These are phyloP conservation scores for Bubo bubo DNA, from an alignment of 2,113 vertebrate species.

Conservation along the genomic window DNA sequence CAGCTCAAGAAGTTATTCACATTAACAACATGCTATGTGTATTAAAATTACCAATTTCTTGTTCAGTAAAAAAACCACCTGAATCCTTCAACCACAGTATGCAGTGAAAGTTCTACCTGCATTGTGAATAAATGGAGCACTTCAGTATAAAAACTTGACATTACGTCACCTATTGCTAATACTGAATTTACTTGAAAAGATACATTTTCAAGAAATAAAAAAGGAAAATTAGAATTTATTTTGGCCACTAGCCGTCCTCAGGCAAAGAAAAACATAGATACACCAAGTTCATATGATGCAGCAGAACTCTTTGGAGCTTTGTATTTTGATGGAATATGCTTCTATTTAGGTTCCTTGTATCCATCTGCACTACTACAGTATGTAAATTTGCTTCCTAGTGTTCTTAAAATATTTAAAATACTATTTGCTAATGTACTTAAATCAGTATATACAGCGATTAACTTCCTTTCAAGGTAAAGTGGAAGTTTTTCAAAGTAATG, in stretches of 20 bases:
- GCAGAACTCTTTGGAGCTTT: neutral
- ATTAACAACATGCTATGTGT: neutral
- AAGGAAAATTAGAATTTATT: neutral
- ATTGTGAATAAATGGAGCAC: neutral
- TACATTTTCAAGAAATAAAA: neutral
- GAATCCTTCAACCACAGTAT: neutral
- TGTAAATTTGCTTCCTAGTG: neutral
- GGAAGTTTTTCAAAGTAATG: neutral
- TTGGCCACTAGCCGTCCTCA: neutral
- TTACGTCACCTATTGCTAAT: neutral
- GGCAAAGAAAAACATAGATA: neutral
- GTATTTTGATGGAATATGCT: neutral
- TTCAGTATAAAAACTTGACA: neutral
- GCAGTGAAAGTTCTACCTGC: neutral
- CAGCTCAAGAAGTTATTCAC: neutral
- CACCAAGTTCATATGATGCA: neutral
- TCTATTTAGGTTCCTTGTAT: neutral
- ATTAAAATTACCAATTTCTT: neutral
- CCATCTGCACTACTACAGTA: neutral
- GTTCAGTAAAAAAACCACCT: neutral
- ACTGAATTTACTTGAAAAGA: neutral
- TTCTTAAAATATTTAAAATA: neutral
- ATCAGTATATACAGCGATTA: neutral
- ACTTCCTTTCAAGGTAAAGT: neutral
- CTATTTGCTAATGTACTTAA: neutral